phyloP scores from a whole-genome alignment of 2,888 invertebrate genomes.

The Athalia circularis region DNA sequence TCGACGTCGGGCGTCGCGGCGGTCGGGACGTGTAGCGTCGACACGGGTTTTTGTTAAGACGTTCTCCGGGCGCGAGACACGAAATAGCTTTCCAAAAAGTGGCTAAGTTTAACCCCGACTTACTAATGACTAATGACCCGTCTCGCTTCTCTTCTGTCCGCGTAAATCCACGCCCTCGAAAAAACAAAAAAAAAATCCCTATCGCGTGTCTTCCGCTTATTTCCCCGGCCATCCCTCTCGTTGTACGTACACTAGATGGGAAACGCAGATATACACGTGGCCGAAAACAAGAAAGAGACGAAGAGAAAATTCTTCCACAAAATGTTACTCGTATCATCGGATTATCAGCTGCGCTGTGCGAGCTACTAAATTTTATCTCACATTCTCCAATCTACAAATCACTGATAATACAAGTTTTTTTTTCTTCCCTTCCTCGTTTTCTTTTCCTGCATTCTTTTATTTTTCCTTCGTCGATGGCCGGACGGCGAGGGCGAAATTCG shows the following conservation, averaged over 20 bases:
- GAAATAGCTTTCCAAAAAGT: constrained; percentile 48
- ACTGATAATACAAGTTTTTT: neutral
- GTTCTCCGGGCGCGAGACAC: constrained; percentile 12
- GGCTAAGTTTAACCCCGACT: constrained; percentile 45
- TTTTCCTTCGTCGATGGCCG: no score
- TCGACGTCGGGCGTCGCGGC: no score
- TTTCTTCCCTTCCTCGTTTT: constrained; percentile 25
- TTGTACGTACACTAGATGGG: no score
- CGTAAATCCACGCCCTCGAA: constrained; percentile 41
- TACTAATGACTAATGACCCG: constrained; percentile 47
- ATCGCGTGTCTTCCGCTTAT: neutral
- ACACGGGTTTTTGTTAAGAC: constrained; percentile 31
- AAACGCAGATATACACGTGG: no score
- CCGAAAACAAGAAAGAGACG: no score
- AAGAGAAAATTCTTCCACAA: no score
- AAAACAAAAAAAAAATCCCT: neutral
- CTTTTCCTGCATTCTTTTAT: neutral
- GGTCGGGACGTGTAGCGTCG: neutral
- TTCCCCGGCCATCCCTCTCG: neutral
- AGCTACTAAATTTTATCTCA: constrained; percentile 51
- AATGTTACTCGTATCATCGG: no score
- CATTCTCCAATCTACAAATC: constrained; percentile 5
- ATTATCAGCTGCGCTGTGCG: no score
- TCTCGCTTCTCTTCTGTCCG: constrained; percentile 41
- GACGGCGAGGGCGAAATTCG: no score